Base-by-base conservation (phyloP, 2,113 vertebrate species). In the Mormoops blainvillei region DNA sequence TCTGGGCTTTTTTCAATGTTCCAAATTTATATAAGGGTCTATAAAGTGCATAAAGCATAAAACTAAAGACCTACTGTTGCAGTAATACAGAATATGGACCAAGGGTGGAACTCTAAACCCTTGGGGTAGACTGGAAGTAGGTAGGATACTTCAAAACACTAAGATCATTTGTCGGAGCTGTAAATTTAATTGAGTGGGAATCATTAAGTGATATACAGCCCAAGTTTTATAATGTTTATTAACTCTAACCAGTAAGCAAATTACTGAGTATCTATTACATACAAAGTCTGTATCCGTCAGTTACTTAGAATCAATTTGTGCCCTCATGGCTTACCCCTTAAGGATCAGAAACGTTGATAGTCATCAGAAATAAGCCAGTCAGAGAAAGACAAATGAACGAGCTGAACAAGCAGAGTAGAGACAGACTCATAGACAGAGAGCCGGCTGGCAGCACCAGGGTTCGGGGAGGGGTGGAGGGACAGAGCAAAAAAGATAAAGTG, bases 181-280 rank as follows among this genome's bases (percentile, higher is more conserved):
- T 7, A 95, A 87, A 95, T 70, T 61, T 86, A 92, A 93, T 36
- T 68, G 12, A 77, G 74, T 33, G 76, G 52, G 70, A 90, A 76
- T 52, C 11, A 92, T 38, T 50, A 83, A 58, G 10, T 41, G 78
- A 33, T 31, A 68, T 70, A 63, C 24, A 83, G 26, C 22, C 36
- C 80, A 76, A 16, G 33, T 58, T 94, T 65, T 85, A 61, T 52
- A 71, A 77, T 93, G 94, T 90, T 80, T 36, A 80, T 82, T 93
- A 96, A 82, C 77, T 94, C 26, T 87, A 84, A 54, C 10, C 33
- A 84, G 14, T 2, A 73, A 89, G 52, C 48, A 92, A 92, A 84
- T 81, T 71, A 74, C 68, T 83, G 48, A 52, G 4, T 52, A 38
- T 68, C n/a, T 90, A 92, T 74, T 82, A 77, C 15, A 68, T 10